Evolutionary conservation across 2,797 vertebrate species (phyloP).

Genomic region (Siniperca scherzeri): DNA sequence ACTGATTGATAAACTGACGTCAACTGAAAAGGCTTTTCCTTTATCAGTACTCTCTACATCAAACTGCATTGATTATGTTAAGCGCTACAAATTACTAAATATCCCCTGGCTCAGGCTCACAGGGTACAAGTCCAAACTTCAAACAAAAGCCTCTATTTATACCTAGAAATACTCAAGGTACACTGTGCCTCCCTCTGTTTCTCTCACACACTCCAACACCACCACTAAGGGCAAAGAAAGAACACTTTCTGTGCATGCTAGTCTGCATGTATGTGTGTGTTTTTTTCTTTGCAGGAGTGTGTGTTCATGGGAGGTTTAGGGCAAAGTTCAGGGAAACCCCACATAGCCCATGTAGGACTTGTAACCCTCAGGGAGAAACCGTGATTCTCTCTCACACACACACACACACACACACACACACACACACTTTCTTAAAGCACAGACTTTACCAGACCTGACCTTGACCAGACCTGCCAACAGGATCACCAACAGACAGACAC

Average conservation of each 20-base stretch:
- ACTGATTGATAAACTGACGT: slow-evolving; percentile 46
- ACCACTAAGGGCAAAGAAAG: slow-evolving; percentile 52
- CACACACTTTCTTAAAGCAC: slow-evolving; percentile 42
- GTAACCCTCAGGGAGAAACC: slow-evolving; percentile 70
- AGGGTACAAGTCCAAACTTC: slow-evolving; percentile 26
- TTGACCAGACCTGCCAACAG: slow-evolving; percentile 79
- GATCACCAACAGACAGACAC: slow-evolving; percentile 76
- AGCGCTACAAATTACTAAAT: slow-evolving; percentile 55
- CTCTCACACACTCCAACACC: slow-evolving; percentile 46
- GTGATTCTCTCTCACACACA: slow-evolving; percentile 42
- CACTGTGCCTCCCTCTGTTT: slow-evolving; percentile 62
- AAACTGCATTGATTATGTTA: slow-evolving; percentile 59
- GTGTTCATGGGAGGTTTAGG: slow-evolving; percentile 65
- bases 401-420: slow-evolving; percentile 31
- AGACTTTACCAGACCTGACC: slow-evolving; percentile 78
- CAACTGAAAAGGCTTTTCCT: slow-evolving; percentile 23
- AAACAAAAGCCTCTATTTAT: slow-evolving; percentile 77
- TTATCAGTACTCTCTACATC: slow-evolving; percentile 35
- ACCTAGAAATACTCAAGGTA: slow-evolving; percentile 41
- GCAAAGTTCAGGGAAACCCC: slow-evolving; percentile 80
- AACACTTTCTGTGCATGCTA: slow-evolving; percentile 62
- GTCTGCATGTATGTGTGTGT: slow-evolving; percentile 36
- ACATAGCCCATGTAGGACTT: slow-evolving; percentile 63
- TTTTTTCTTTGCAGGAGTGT: slow-evolving; percentile 41
- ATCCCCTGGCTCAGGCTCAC: slow-evolving; percentile 18